A percentile compares a stretch with the other conserved stretches of the same genome.
Conservation (phyloP, 2,888 invertebrate species). For the Amorpha juglandis region DNA sequence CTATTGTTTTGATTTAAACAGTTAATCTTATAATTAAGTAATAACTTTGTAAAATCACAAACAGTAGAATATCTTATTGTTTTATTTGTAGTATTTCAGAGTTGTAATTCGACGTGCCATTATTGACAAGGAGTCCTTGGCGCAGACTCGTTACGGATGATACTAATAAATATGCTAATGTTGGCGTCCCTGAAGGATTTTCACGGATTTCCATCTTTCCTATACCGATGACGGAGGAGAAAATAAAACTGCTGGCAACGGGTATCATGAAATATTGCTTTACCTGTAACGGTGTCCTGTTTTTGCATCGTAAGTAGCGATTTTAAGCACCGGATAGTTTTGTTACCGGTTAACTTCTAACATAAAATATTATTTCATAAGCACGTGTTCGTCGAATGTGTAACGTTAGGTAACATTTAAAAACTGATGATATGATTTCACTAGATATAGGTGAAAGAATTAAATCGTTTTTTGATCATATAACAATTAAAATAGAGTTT, state of each 20-base stretch:
- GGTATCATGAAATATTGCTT: constrained; percentile 61
- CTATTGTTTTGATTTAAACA: no score
- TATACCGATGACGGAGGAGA: constrained; percentile 68
- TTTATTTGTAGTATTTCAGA: constrained; percentile 30
- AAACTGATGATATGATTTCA: background rate
- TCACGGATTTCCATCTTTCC: constrained; percentile 73
- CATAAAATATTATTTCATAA: background rate
- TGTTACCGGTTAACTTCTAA: background rate
- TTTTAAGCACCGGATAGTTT: constrained; percentile 40
- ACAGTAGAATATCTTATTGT: background rate
- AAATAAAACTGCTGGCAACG: constrained; percentile 61
- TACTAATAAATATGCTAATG: constrained; percentile 80
- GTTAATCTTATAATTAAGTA: no score
- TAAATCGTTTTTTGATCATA: no score
- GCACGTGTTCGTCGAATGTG: background rate
- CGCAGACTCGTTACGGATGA: constrained; percentile 62
- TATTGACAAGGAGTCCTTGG: constrained; percentile 69
- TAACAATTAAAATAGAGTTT: no score
- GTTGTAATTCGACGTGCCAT: constrained; percentile 61
- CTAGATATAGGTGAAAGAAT: background rate
- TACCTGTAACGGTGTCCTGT: constrained; percentile 51
- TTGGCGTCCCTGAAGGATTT: constrained; percentile 75
- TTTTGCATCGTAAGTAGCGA: constrained; percentile 46
- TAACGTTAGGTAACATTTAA: background rate
- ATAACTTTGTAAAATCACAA: background rate